Conservation (phyloP, 2,113 vertebrate species). For the Ciconia stormi region DNA sequence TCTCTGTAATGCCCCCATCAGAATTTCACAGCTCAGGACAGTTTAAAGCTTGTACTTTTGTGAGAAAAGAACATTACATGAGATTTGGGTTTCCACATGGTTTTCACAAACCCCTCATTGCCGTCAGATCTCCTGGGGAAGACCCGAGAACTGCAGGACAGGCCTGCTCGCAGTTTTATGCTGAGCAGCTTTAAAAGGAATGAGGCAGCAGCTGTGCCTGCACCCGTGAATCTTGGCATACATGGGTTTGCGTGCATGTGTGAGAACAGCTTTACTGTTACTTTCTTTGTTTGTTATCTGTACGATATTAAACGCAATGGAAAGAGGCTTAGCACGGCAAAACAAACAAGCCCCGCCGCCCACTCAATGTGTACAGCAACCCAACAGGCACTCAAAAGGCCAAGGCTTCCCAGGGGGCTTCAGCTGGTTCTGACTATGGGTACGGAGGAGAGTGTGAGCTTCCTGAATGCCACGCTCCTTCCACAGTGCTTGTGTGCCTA, state of each 20-base stretch:
- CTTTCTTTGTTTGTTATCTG: background rate
- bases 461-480: background rate
- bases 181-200: background rate
- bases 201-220: conserved; percentile 3
- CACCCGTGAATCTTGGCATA: background rate
- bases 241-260: background rate
- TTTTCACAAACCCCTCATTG: background rate
- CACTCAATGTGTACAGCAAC: background rate
- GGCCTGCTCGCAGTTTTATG: background rate
- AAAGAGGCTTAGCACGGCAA: background rate
- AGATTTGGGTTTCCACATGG: background rate
- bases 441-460: background rate
- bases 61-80: background rate
- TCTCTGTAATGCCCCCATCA: background rate
- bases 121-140: background rate
- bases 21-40: conserved; percentile 10
- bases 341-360: background rate
- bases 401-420: background rate
- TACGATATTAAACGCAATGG: background rate
- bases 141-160: background rate
- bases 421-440: background rate
- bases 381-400: background rate
- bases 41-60: background rate
- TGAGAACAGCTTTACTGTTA: background rate
- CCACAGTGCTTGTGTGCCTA: background rate